These are phyloP conservation scores for Pardalotus punctatus DNA, from an alignment of 2,113 vertebrate genomes.

Conservation along the genomic window DNA sequence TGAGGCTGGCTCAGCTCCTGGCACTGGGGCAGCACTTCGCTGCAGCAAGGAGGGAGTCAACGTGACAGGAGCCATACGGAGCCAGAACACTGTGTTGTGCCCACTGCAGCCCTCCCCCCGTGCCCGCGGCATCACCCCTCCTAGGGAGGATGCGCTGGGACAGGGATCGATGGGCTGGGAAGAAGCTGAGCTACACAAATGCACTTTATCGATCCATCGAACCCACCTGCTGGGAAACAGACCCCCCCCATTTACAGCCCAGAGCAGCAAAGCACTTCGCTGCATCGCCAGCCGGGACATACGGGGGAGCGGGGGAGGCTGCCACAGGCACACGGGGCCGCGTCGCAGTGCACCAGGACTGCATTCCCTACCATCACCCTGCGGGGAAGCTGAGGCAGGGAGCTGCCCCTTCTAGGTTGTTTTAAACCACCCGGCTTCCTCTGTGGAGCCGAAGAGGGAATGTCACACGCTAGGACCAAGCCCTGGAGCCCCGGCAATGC, in stretches of 20 bases:
- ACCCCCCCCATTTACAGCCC: neutral
- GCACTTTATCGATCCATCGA: conserved; percentile 34
- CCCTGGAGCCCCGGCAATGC: neutral
- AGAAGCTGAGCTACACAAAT: conserved; percentile 34
- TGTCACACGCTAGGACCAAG: rapidly evolving
- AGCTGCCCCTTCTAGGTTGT: rapidly evolving
- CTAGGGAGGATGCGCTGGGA: rapidly evolving
- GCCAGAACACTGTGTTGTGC: rapidly evolving
- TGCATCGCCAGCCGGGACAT: rapidly evolving
- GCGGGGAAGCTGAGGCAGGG: neutral
- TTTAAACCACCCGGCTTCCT: neutral
- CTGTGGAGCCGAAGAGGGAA: rapidly evolving
- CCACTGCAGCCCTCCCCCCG: neutral
- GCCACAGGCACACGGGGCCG: neutral
- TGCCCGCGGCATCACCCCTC: neutral
- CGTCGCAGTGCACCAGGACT: neutral
- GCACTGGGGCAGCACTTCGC: neutral
- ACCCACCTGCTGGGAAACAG: conserved; percentile 49
- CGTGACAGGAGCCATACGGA: neutral
- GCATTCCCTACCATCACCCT: rapidly evolving
- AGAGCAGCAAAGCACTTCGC: conserved; percentile 16
- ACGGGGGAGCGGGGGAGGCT: rapidly evolving
- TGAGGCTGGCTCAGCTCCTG: neutral
- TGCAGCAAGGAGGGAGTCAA: neutral
- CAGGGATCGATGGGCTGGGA: neutral